Evolutionary conservation across 1,140 invertebrate genomes (phyloP), one percentile per base, ranked within the genome.

Genomic region (Dendroctonus valens): DNA sequence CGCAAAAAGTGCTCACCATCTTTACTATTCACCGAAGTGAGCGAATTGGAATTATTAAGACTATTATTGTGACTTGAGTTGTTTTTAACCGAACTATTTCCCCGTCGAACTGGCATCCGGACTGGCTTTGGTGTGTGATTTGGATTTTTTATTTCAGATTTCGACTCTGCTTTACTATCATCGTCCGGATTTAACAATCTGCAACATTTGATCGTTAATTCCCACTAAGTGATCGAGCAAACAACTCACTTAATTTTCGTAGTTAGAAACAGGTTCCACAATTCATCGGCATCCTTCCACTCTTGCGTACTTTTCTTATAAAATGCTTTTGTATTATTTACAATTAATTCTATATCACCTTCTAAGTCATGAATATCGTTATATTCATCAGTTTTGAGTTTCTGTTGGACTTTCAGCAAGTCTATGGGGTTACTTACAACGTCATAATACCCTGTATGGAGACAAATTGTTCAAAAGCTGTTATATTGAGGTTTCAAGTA

Each of bases 301-400:
- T 98, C 96, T 61, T 86, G 85, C 7, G 89, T 87, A 58, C 87
- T 90, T 59, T 89, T 85, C 82, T 94, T 96, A 78, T 98, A 98
- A 81, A 97, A 95, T 4, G 90, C 88, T 79, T 96, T 95, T 0
- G 94, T 91, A 85, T 97, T 97, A 65, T 87, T 91, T 49, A 96
- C 89, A 71, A 97, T 83, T 41, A 96, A 79, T 75, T 94, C 91
- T 74, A 97, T 87, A 80, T 97, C 94, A 42, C 84, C 81, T 66
- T 91, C 87, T 67, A 97, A 83, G 74, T 96, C 92, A 44, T 94
- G 92, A 69, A 96, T 84, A 76, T 94, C 91, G 70, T 91, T 87
- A 80, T 96, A 96, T 68, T 94, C 93, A 72, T 98, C 96, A 9
- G 92, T 96, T 84, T 96, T 97, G 11, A 98, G 78, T 81, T 97